Conservation (phyloP, 2,113 vertebrate genomes). For the Pongo abelii region DNA sequence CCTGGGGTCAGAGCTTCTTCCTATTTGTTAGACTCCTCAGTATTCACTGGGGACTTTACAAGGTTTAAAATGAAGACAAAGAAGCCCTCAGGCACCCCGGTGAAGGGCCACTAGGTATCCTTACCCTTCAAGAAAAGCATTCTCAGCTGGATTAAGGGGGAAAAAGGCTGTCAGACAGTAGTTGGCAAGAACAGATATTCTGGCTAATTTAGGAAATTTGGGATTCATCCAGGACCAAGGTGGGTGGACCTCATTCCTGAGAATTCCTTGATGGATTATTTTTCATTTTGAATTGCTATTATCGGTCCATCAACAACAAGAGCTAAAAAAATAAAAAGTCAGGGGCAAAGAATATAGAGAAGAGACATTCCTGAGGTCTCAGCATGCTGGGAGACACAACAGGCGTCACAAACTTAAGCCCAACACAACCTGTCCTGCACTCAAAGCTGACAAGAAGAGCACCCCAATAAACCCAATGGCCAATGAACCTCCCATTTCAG, state of each 20-base stretch:
- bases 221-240: constrained; percentile 4
- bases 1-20: not conserved
- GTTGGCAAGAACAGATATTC: constrained; percentile 8
- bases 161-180: not conserved
- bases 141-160: not conserved
- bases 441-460: not conserved
- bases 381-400: not conserved
- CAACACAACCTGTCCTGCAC: not conserved
- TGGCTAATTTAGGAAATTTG: constrained; percentile 44
- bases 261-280: constrained; percentile 39
- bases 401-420: not conserved
- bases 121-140: not conserved
- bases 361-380: not conserved
- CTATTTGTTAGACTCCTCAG: not conserved
- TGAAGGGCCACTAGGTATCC: not conserved
- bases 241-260: constrained; percentile 47
- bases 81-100: not conserved
- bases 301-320: constrained; percentile 2
- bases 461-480: not conserved
- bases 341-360: not conserved
- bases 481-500: constrained; percentile 22
- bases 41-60: not conserved
- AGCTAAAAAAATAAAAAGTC: not conserved
- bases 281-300: constrained; percentile 44
- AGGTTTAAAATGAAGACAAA: not conserved